A percentile compares a stretch with the other conserved stretches of the same genome.
Evolutionary conservation across 2,888 invertebrate species (phyloP).

Genomic region (Coenonympha arcania): DNA sequence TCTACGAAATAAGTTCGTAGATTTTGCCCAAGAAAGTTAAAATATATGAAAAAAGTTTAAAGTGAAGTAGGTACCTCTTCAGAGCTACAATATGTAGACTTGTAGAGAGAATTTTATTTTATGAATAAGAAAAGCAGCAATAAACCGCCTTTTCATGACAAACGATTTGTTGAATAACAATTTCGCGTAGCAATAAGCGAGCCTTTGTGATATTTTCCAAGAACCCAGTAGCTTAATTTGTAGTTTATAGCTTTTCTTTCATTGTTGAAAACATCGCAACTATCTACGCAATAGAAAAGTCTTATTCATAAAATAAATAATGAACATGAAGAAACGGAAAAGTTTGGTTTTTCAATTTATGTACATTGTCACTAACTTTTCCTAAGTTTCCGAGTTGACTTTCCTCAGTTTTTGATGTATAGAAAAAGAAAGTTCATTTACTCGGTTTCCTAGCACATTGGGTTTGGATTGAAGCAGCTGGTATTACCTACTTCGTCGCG

Average conservation of each 20-base stretch:
- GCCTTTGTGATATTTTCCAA: conserved; percentile 9
- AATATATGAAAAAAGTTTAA: too few relatives aligned
- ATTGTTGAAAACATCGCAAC: conserved; percentile 1
- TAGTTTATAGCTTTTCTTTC: conserved; percentile 8
- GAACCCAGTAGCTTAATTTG: conserved; percentile 9
- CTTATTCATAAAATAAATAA: background rate
- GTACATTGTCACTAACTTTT: background rate
- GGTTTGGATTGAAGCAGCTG: too few relatives aligned
- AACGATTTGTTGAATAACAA: conserved; percentile 11
- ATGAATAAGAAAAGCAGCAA: conserved; percentile 3
- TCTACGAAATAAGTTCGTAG: too few relatives aligned
- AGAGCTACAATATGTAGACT: too few relatives aligned
- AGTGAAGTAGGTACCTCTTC: too few relatives aligned
- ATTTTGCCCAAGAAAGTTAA: too few relatives aligned
- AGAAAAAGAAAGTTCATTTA: too few relatives aligned
- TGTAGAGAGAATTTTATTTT: background rate
- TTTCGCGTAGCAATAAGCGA: conserved; percentile 8
- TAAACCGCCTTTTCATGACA: conserved; percentile 9
- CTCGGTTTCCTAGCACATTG: too few relatives aligned
- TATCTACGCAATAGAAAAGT: background rate
- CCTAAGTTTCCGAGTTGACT: too few relatives aligned
- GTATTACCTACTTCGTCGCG: too few relatives aligned
- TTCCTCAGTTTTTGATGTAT: too few relatives aligned
- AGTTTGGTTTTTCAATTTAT: background rate
- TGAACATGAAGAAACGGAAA: too few relatives aligned